Conservation (phyloP, 2,888 invertebrate species). For the Onchidella celtica region DNA sequence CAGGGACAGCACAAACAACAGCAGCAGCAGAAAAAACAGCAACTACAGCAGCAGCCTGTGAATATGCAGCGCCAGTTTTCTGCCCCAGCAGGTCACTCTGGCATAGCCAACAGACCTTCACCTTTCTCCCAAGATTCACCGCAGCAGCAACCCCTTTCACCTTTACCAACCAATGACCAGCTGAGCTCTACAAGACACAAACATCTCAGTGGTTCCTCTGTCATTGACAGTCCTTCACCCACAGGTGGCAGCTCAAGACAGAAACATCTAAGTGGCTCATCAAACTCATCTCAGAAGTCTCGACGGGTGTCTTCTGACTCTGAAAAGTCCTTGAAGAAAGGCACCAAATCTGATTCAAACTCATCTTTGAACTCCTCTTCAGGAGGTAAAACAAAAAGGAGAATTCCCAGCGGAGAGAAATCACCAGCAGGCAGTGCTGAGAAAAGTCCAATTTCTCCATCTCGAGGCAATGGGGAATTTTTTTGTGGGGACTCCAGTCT, state of each 20-base stretch:
- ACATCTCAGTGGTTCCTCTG: slow-evolving; percentile 12
- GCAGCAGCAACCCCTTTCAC: background rate
- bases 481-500: background rate
- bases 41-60: slow-evolving; percentile 1
- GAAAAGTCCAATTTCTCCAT: background rate
- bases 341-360: slow-evolving; percentile 35
- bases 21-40: background rate
- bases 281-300: slow-evolving; percentile 33
- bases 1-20: background rate
- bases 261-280: slow-evolving; percentile 40
- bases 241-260: slow-evolving; percentile 3
- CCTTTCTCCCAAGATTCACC: background rate
- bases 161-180: background rate
- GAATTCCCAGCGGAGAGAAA: slow-evolving; percentile 7
- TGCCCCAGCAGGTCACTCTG: slow-evolving; percentile 5
- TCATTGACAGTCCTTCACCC: slow-evolving; percentile 12
- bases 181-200: background rate
- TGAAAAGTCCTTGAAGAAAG: slow-evolving; percentile 25
- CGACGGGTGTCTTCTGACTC: slow-evolving; percentile 30
- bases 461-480: background rate
- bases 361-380: background rate
- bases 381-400: background rate
- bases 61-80: slow-evolving; percentile 15
- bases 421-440: slow-evolving; percentile 23
- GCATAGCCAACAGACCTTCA: background rate